Evolutionary conservation across 2,888 invertebrate species (phyloP), one percentile per base, ranked within the genome.

Genomic region (Euplagia quadripunctaria): DNA sequence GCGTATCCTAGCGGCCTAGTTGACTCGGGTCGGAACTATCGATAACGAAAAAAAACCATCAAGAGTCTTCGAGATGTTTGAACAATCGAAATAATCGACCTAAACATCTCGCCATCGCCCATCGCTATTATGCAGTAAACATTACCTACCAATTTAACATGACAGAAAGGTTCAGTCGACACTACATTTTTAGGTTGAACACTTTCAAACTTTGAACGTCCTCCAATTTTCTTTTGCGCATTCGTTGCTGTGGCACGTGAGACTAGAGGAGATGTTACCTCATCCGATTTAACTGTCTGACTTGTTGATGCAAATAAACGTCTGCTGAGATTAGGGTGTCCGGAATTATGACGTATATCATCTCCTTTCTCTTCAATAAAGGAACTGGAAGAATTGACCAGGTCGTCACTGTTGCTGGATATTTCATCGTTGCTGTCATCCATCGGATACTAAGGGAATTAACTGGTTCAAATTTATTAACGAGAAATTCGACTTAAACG

Each of bases 81-180:
- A n/a, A n/a, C n/a, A n/a, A n/a, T n/a, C n/a, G n/a, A n/a, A n/a
- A n/a, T n/a, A n/a, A n/a, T n/a, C n/a, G n/a, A n/a, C n/a, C n/a
- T n/a, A n/a, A n/a, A n/a, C n/a, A n/a, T n/a, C n/a, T n/a, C n/a
- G n/a, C n/a, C n/a, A n/a, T n/a, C n/a, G n/a, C n/a, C n/a, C n/a
- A n/a, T n/a, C n/a, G n/a, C n/a, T 31, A 31, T 61, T n/a, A 20
- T 17, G 9, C 3, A 67, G 9, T 20, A 61, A 43, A 31, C 5
- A 46, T 16, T n/a, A 69, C 61, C 31, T 77, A 88, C 87, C 82
- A 82, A 68, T 77, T 87, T 86, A 6, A 89, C 82, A 72, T 88
- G 87, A 58, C 84, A 87, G 52, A 79, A 81, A 8, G 83, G 78
- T 79, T 88, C 88, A 12, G 78, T 69, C 41, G 70, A 61, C 42